Percentiles rank a stretch among this genome's conserved stretches.
These are phyloP conservation scores for Numida meleagris DNA, from an alignment of 2,113 vertebrate genomes.

Conservation along the genomic window DNA sequence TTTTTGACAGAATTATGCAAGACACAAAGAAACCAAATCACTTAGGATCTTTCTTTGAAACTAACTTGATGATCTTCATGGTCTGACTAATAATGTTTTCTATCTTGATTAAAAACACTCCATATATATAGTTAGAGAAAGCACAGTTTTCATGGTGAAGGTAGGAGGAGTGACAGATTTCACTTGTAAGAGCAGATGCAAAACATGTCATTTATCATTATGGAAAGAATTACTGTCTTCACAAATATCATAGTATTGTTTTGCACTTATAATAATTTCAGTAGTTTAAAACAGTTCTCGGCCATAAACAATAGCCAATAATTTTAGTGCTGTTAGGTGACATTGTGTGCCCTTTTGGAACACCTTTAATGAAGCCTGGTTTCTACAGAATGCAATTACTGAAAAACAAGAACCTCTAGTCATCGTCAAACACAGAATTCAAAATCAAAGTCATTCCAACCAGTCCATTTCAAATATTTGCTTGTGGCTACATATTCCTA, in stretches of 20 bases:
- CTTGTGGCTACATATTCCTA: background rate
- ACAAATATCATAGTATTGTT: background rate
- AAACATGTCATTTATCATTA: background rate
- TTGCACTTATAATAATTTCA: background rate
- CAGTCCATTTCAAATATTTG: background rate
- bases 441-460: background rate
- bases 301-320: background rate
- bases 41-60: background rate
- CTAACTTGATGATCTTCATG: background rate
- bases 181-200: background rate
- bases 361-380: background rate
- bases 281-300: background rate
- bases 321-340: background rate
- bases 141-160: background rate
- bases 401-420: background rate
- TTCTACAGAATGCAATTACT: background rate
- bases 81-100: background rate
- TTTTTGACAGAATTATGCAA: background rate
- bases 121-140: background rate
- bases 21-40: background rate
- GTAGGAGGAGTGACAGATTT: background rate
- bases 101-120: background rate
- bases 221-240: background rate
- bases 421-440: background rate
- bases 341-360: background rate